A percentile compares a stretch with the other conserved stretches of the same genome.
Evolutionary conservation across 1,140 invertebrate genomes (phyloP).

Genomic region (Aphidius gifuensis): DNA sequence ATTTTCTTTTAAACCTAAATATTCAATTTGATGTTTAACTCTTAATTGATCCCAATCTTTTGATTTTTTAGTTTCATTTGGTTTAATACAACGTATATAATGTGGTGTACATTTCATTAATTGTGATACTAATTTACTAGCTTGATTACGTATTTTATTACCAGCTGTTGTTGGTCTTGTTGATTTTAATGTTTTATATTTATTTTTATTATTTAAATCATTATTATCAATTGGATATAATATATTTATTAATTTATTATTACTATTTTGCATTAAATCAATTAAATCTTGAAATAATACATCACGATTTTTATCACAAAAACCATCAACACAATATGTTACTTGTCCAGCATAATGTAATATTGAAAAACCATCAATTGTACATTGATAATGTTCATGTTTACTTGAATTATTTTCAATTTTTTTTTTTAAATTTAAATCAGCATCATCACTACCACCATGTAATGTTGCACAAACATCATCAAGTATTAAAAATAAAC

Average conservation of each 20-base stretch:
- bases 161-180: slow-evolving; percentile 67
- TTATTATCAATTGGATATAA: slow-evolving; percentile 64
- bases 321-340: slow-evolving; percentile 68
- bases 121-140: slow-evolving; percentile 69
- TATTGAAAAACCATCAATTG: slow-evolving; percentile 64
- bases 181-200: slow-evolving; percentile 56
- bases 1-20: slow-evolving; percentile 66
- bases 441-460: slow-evolving; percentile 66
- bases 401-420: slow-evolving; percentile 54
- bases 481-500: slow-evolving; percentile 68
- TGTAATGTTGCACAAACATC: slow-evolving; percentile 76
- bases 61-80: slow-evolving; percentile 72
- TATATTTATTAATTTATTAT: slow-evolving; percentile 61
- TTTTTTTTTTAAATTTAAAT: slow-evolving; percentile 65
- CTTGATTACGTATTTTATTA: slow-evolving; percentile 72
- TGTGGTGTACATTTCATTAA: slow-evolving; percentile 72
- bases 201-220: slow-evolving; percentile 25
- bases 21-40: slow-evolving; percentile 65
- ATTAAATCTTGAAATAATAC: slow-evolving; percentile 72
- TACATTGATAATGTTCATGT: slow-evolving; percentile 64
- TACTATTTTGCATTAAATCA: slow-evolving; percentile 70
- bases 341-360: slow-evolving; percentile 76
- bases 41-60: slow-evolving; percentile 69
- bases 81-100: slow-evolving; percentile 76
- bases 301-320: slow-evolving; percentile 76